Base-by-base conservation (phyloP, 2,113 vertebrate genomes). In the Bubo scandiacus region DNA sequence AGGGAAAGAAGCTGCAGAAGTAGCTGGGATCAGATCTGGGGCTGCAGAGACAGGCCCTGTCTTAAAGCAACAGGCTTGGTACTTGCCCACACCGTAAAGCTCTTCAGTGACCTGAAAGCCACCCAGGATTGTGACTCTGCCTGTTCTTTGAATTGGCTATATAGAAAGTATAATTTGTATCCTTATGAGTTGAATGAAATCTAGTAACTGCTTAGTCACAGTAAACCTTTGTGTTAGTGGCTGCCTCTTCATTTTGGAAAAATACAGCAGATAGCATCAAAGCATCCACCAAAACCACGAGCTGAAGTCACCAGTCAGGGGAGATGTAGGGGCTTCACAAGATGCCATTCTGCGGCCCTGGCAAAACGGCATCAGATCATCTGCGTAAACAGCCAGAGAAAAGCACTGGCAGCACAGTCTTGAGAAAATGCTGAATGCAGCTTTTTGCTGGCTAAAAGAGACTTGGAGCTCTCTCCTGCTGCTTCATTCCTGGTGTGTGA, bases 341-440 rank as follows among this genome's bases (percentile, higher is more conserved):
- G 70, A 25, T 17, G 47, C 59, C 12, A 23, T 5, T 66, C 49
- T 68, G 62, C n/a, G 42, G 65, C 32, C 63, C 38, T 63, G 57
- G 54, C 49, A 85, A 86, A 80, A n/a, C 3, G 2, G 66, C 92
- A 80, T 51, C 86, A 42, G 45, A 42, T 42, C 5, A 3, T 15
- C 47, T 15, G 6, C 5, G 2, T 66, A 13, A 88, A 71, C 66
- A 96, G 86, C 23, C 36, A 34, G 26, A 36, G 74, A 81, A 70
- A 49, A 90, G 29, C 54, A 43, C 30, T 42, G 81, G 75, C 95
- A 94, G 88, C 68, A 25, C 4, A 40, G 77, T 16, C 92, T 52
- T 47, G 57, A 89, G 68, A 85, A 95, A 94, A 74, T 49, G 96
- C 95, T 96, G 86, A 92, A 59, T n/a, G 70, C 61, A 54, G 92